Percentiles rank a stretch among this genome's conserved stretches.
Conservation (phyloP, 2,797 vertebrate species). For the Anisognathus igniventris region DNA sequence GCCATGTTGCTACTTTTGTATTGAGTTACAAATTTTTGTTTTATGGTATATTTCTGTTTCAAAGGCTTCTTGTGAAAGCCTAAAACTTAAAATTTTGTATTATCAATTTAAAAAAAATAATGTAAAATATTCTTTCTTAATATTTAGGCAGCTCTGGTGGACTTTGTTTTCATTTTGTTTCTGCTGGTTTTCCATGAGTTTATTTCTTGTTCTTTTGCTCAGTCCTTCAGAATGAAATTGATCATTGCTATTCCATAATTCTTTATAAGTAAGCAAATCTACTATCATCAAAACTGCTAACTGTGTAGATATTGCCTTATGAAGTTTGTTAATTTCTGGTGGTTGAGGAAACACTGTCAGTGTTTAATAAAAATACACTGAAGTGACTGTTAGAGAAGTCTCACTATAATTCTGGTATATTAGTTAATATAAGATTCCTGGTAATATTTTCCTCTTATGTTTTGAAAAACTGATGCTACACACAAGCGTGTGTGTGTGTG, state of each 20-base stretch:
- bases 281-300: not conserved
- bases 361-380: not conserved
- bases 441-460: not conserved
- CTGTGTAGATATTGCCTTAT: not conserved
- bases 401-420: not conserved
- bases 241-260: not conserved
- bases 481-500: rapidly evolving
- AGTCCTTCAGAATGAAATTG: not conserved
- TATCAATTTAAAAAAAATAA: not conserved
- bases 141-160: not conserved
- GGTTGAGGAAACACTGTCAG: not conserved
- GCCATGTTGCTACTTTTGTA: not conserved
- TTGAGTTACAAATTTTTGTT: not conserved
- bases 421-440: not conserved
- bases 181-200: not conserved
- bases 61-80: not conserved
- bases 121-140: not conserved
- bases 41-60: not conserved
- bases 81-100: not conserved
- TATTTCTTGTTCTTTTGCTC: not conserved
- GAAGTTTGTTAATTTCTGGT: not conserved
- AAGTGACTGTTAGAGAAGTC: not conserved
- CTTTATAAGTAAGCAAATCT: not conserved
- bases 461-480: not conserved
- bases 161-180: not conserved